These are phyloP conservation scores for Pomacea maculata DNA, from an alignment of 1,140 invertebrate species.

Conservation along the genomic window DNA sequence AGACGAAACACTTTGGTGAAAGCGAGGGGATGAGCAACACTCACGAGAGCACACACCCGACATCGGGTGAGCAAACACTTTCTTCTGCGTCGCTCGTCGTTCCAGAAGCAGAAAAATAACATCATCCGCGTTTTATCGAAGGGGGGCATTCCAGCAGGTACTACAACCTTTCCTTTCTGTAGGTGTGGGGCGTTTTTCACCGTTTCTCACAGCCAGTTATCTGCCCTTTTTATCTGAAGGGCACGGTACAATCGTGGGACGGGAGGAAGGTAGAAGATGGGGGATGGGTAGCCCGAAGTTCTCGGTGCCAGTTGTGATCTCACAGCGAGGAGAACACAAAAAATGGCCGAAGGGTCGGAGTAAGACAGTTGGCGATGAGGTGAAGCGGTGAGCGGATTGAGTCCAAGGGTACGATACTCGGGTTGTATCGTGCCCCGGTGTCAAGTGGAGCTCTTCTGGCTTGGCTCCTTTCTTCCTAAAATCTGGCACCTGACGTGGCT, in stretches of 20 bases:
- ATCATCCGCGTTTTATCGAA: background rate
- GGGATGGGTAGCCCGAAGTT: background rate
- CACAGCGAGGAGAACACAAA: too few relatives aligned
- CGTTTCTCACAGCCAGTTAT: background rate
- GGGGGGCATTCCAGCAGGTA: background rate
- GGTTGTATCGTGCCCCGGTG: background rate
- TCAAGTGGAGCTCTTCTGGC: constrained; percentile 5
- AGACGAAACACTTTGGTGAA: too few relatives aligned
- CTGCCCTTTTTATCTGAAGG: background rate
- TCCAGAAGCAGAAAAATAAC: background rate
- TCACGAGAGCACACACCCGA: too few relatives aligned
- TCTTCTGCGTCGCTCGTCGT: background rate
- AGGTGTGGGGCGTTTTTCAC: background rate
- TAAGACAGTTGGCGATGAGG: too few relatives aligned
- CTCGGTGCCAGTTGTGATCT: background rate
- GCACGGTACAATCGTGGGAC: background rate
- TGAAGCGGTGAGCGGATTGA: too few relatives aligned
- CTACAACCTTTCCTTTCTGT: background rate
- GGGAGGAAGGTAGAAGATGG: background rate
- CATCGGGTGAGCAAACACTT: too few relatives aligned
- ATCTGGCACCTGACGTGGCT: too few relatives aligned
- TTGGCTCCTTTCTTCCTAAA: background rate
- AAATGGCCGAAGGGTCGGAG: too few relatives aligned
- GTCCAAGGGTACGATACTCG: too few relatives aligned
- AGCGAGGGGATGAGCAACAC: too few relatives aligned